Evolutionary conservation across 2,113 vertebrate species (phyloP).

Genomic region (Corythornis vintsioides): DNA sequence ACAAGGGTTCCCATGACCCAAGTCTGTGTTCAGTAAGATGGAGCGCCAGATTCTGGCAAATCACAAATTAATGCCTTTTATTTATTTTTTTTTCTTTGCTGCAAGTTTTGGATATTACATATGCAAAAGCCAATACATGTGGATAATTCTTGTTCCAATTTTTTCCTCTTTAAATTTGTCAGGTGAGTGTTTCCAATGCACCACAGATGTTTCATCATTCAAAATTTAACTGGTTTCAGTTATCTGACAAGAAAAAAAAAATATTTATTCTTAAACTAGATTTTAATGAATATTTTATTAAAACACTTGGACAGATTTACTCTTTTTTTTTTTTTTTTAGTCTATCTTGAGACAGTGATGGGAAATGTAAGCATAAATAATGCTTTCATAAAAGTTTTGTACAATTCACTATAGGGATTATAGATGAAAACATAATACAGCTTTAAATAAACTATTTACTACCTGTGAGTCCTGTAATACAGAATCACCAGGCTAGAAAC

Average conservation of each 20-base stretch:
- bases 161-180: not conserved
- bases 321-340: not conserved
- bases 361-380: not conserved
- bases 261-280: not conserved
- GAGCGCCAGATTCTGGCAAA: not conserved
- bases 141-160: not conserved
- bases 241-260: not conserved
- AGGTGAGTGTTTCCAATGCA: not conserved
- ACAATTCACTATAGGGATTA: not conserved
- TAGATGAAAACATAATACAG: not conserved
- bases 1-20: not conserved
- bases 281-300: not conserved
- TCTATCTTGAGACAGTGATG: not conserved
- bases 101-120: not conserved
- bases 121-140: not conserved
- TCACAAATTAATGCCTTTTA: not conserved
- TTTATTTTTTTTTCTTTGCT: not conserved
- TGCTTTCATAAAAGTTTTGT: not conserved
- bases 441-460: not conserved
- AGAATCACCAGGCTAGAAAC: not conserved
- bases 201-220: not conserved
- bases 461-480: not conserved
- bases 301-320: not conserved
- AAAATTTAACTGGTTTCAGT: not conserved
- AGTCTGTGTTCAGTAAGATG: not conserved